Evolutionary conservation across 2,113 vertebrate species (phyloP).

Genomic region (Pterocles burchelli): DNA sequence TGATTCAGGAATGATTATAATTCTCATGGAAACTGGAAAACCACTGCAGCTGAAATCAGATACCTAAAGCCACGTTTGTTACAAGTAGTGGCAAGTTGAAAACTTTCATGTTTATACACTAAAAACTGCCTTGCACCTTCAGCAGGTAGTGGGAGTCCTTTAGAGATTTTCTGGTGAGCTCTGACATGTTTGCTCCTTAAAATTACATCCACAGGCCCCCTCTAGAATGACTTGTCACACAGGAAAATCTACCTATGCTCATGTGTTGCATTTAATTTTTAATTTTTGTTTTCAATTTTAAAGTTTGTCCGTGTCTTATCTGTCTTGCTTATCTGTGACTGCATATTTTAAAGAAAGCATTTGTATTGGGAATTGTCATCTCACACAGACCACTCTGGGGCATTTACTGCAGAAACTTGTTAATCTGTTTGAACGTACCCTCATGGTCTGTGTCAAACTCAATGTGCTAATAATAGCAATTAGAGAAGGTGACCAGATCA

Average conservation of each 20-base stretch:
- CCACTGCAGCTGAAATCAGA: neutral
- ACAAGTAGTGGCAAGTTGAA: neutral
- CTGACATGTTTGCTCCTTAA: neutral
- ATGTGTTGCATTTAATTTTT: neutral
- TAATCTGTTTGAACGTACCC: neutral
- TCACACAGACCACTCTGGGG: neutral
- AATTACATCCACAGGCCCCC: neutral
- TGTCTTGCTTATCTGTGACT: neutral
- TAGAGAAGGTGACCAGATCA: neutral
- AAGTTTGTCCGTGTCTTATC: neutral
- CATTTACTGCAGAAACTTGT: neutral
- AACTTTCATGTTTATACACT: neutral
- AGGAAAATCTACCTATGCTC: too few relatives aligned
- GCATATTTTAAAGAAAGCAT: neutral
- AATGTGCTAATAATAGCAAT: neutral
- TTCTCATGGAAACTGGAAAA: neutral
- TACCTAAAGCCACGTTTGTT: neutral
- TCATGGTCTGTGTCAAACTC: neutral
- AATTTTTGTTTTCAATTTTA: neutral
- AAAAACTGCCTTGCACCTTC: neutral
- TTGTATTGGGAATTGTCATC: neutral
- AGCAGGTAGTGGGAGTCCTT: neutral
- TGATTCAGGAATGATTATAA: neutral
- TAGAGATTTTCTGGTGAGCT: neutral
- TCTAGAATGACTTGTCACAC: neutral